Conservation (phyloP, 2,113 vertebrate genomes). For the Eulemur rufifrons region DNA sequence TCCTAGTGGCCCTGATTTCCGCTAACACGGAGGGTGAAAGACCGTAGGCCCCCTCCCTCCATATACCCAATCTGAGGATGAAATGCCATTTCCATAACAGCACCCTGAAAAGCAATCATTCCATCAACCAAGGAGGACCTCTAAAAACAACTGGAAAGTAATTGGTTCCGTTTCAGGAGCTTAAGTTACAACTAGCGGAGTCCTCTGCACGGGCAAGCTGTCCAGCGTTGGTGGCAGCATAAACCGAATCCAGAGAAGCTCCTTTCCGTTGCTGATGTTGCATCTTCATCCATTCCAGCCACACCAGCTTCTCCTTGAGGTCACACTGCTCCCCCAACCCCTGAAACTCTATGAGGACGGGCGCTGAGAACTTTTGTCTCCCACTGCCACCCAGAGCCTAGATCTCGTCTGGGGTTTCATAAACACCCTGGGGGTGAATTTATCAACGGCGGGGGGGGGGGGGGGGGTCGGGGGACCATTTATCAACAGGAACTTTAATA, state of each 20-base stretch:
- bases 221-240: fast-evolving
- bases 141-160: background rate
- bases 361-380: background rate
- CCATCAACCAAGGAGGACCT: background rate
- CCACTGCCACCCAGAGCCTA: background rate
- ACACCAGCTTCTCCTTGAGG: background rate
- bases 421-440: no score
- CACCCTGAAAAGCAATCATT: background rate
- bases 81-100: background rate
- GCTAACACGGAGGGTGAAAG: background rate
- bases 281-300: fast-evolving
- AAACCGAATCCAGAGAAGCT: background rate
- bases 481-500: background rate
- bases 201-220: fast-evolving
- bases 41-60: no score
- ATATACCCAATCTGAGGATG: fast-evolving
- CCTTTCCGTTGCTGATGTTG: fast-evolving
- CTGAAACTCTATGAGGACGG: background rate
- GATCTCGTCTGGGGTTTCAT: no score
- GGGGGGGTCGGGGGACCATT: no score
- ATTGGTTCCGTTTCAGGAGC: background rate
- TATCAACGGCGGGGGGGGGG: background rate
- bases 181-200: background rate
- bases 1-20: background rate
- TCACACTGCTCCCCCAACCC: background rate